Evolutionary conservation across 2,888 invertebrate genomes (phyloP).

Genomic region (Hoplodrina ambigua): DNA sequence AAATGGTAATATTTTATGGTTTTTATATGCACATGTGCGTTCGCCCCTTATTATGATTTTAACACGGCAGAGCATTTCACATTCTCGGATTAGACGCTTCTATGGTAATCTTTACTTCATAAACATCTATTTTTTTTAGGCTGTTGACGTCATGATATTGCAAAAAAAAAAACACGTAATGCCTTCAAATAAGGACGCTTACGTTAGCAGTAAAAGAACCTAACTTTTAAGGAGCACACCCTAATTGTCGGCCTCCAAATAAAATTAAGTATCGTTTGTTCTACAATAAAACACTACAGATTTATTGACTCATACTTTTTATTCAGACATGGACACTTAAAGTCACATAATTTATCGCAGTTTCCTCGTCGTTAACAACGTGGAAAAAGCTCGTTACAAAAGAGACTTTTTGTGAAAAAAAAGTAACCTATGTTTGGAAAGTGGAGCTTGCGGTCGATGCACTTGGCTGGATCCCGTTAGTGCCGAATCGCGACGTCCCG

Average conservation of each 20-base stretch:
- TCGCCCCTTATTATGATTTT: background rate
- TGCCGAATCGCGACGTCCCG: conserved; percentile 71
- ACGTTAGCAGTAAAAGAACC: conserved; percentile 18
- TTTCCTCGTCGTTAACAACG: conserved; percentile 1
- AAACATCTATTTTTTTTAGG: background rate
- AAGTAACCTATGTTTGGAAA: conserved; percentile 42
- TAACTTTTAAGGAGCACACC: conserved; percentile 29
- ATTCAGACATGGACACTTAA: conserved; percentile 13
- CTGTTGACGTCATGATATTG: conserved; percentile 22
- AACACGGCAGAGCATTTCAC: background rate
- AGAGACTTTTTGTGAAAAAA: conserved; percentile 40
- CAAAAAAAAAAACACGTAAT: conserved; percentile 4
- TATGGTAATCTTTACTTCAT: background rate
- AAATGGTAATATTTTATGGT: background rate
- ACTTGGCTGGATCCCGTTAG: conserved; percentile 70
- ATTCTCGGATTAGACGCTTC: background rate
- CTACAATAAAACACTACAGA: conserved; percentile 18
- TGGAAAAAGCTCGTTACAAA: conserved; percentile 22
- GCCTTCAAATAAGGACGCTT: conserved; percentile 30
- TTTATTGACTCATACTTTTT: conserved; percentile 20
- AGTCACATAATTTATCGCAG: conserved; percentile 1
- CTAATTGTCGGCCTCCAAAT: conserved; percentile 31
- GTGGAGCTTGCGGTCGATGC: conserved; percentile 72
- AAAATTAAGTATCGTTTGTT: conserved; percentile 48
- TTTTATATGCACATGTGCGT: background rate